phyloP scores from a whole-genome alignment of 1,140 invertebrate genomes.

The Diplogasteroides magnus region DNA sequence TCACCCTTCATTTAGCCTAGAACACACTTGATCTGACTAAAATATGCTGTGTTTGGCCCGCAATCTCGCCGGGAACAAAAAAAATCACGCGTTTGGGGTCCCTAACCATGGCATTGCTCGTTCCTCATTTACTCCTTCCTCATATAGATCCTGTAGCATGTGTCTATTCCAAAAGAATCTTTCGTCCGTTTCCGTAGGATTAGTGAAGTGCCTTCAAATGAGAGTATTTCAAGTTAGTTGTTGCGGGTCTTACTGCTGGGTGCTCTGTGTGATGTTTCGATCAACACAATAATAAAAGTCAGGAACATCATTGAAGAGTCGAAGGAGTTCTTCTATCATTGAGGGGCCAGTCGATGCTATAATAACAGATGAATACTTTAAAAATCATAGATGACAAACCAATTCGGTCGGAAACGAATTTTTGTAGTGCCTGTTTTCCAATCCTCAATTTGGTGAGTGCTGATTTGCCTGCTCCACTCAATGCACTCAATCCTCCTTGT shows the following conservation, averaged over 20 bases:
- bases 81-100: too few relatives aligned
- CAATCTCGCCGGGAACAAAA: too few relatives aligned
- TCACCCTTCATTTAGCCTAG: not conserved
- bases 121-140: slow-evolving; percentile 10
- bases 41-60: too few relatives aligned
- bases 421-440: slow-evolving; percentile 2
- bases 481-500: not conserved
- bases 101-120: slow-evolving; percentile 4
- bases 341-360: slow-evolving; percentile 18
- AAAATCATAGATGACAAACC: slow-evolving; percentile 2
- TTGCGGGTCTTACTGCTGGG: slow-evolving; percentile 35
- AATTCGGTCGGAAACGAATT: slow-evolving; percentile 13
- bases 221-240: not conserved
- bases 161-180: slow-evolving; percentile 33
- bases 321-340: slow-evolving; percentile 43
- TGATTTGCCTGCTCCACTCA: not conserved
- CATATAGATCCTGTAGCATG: slow-evolving; percentile 11
- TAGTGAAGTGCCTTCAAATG: slow-evolving; percentile 1
- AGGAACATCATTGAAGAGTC: slow-evolving; percentile 45
- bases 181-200: slow-evolving; percentile 8
- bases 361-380: slow-evolving; percentile 33
- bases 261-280: slow-evolving; percentile 39
- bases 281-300: slow-evolving; percentile 43
- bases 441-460: slow-evolving; percentile 1
- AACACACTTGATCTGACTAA: not conserved